These are phyloP conservation scores for Sebastes fasciatus DNA, from an alignment of 2,113 vertebrate genomes.

Conservation along the genomic window DNA sequence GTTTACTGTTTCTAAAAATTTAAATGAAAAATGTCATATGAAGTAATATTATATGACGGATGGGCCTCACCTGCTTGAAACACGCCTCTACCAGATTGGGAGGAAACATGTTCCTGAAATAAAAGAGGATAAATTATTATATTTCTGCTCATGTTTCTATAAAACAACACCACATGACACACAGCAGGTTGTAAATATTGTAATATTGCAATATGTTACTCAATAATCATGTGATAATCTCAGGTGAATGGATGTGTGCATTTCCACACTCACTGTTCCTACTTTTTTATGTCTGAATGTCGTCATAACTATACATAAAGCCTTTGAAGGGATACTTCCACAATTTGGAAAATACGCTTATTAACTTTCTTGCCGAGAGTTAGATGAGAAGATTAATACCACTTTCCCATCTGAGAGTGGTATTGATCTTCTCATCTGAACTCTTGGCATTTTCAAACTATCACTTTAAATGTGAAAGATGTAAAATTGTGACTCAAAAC, in stretches of 20 bases:
- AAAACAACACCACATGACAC: not conserved
- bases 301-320: not conserved
- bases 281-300: not conserved
- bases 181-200: not conserved
- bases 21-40: not conserved
- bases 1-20: not conserved
- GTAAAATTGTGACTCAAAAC: not conserved
- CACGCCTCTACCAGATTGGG: conserved; percentile 97
- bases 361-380: not conserved
- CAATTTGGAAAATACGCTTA: not conserved
- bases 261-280: not conserved
- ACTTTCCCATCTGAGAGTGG: not conserved
- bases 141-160: not conserved
- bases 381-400: not conserved
- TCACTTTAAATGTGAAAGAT: not conserved
- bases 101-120: conserved; percentile 96
- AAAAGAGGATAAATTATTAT: not conserved
- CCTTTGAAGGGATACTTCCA: not conserved
- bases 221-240: conserved; percentile 1
- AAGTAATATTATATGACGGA: not conserved
- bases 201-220: not conserved
- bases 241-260: not conserved
- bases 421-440: not conserved
- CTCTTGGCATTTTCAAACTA: not conserved
- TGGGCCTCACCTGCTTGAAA: conserved; percentile 93